phyloP scores from a whole-genome alignment of 2,888 invertebrate species.

The Luffia ferchaultella region DNA sequence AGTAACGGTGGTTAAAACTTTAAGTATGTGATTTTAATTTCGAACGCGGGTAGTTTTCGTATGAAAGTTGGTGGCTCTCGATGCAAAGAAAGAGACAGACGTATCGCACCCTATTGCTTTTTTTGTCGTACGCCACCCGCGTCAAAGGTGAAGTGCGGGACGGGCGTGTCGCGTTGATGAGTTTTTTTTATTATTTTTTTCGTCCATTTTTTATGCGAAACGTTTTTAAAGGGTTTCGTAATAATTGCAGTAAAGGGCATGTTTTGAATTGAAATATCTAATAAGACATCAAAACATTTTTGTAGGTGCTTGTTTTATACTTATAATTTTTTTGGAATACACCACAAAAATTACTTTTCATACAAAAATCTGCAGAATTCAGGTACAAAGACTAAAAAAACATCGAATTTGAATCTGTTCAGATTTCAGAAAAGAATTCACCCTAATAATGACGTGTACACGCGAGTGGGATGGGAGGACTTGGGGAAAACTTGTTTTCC shows the following conservation, averaged over 20 bases:
- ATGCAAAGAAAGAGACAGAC: constrained; percentile 40
- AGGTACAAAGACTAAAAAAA: too few species aligned
- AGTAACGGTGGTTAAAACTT: not conserved
- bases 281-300: not conserved
- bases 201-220: constrained; percentile 61
- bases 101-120: constrained; percentile 26
- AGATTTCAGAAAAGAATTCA: too few species aligned
- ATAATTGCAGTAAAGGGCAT: constrained; percentile 60
- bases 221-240: constrained; percentile 66
- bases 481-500: too few species aligned
- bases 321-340: too few species aligned
- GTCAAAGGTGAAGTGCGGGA: constrained; percentile 24
- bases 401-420: too few species aligned
- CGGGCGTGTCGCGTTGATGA: constrained; percentile 64
- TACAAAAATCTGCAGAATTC: too few species aligned
- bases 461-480: too few species aligned
- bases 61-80: constrained; percentile 58
- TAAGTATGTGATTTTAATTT: not conserved
- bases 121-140: constrained; percentile 44
- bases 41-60: constrained; percentile 58
- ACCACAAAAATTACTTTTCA: too few species aligned
- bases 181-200: constrained; percentile 60
- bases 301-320: too few species aligned
- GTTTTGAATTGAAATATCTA: too few species aligned
- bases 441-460: too few species aligned